phyloP scores from a whole-genome alignment of 2,113 vertebrate genomes.

The Irena cyanogastra region DNA sequence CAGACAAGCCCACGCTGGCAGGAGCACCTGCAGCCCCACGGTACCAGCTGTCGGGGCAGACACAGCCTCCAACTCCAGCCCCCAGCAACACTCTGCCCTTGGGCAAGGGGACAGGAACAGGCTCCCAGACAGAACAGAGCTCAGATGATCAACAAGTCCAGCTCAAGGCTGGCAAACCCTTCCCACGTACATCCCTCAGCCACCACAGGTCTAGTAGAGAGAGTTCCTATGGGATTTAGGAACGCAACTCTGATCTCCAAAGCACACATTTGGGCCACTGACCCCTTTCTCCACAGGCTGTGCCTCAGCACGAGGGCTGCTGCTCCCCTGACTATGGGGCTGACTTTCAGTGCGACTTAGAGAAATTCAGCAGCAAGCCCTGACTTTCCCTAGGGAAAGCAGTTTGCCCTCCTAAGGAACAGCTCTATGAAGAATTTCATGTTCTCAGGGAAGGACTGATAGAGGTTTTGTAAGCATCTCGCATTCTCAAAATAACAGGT shows the following conservation, averaged over 20 bases:
- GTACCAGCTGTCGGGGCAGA: fast-evolving
- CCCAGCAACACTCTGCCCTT: neutral
- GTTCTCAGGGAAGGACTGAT: too few species aligned
- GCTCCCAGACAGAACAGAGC: neutral
- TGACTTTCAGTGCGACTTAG: too few species aligned
- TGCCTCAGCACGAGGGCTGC: neutral
- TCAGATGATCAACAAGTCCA: neutral
- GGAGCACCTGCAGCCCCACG: neutral
- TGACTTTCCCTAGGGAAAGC: too few species aligned
- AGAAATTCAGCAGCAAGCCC: too few species aligned
- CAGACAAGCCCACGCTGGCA: neutral
- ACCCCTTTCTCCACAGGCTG: neutral
- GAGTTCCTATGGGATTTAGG: neutral
- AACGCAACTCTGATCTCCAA: neutral
- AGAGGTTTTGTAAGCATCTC: too few species aligned
- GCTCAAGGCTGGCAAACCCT: neutral
- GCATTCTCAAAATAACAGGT: too few species aligned
- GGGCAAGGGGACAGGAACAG: neutral
- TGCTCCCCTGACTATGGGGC: too few species aligned
- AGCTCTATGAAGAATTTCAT: too few species aligned
- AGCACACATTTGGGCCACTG: neutral
- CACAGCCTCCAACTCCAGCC: neutral
- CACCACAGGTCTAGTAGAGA: neutral
- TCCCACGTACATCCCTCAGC: fast-evolving
- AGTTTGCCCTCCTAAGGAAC: too few species aligned